Conservation (phyloP, 2,113 vertebrate species). For the Corythoichthys intestinalis region DNA sequence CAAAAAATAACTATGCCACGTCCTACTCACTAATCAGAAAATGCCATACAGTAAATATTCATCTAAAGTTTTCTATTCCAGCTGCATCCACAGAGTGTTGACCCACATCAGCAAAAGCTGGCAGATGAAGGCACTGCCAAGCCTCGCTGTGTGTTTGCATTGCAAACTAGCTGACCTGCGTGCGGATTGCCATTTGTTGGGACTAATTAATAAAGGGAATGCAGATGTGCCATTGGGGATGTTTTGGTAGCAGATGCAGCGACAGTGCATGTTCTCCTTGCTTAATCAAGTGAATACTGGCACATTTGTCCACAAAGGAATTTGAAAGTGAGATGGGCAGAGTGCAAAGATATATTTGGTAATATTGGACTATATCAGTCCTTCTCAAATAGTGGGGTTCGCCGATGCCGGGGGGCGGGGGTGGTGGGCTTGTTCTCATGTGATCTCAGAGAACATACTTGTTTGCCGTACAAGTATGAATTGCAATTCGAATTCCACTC, state of each 20-base stretch:
- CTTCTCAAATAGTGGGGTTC: too few relatives aligned
- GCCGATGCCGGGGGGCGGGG: too few relatives aligned
- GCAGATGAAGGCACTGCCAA: conserved; percentile 38
- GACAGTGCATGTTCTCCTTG: conserved; percentile 39
- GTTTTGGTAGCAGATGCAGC: conserved; percentile 44
- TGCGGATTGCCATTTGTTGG: conserved; percentile 66
- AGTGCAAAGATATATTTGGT: neutral
- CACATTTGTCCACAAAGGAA: conserved; percentile 40
- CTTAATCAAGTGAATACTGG: conserved; percentile 63
- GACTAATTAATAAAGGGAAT: conserved; percentile 72
- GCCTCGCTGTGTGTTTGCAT: conserved; percentile 59
- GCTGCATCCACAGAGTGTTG: conserved; percentile 50
- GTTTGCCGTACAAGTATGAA: too few relatives aligned
- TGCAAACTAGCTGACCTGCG: conserved; percentile 63
- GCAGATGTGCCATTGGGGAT: conserved; percentile 65
- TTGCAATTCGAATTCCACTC: too few relatives aligned
- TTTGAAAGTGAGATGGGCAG: conserved; percentile 22
- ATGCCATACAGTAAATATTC: conserved; percentile 34
- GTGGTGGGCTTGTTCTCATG: too few relatives aligned
- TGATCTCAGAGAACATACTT: too few relatives aligned
- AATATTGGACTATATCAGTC: too few relatives aligned
- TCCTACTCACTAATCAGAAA: conserved; percentile 19
- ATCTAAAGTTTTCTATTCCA: conserved; percentile 40
- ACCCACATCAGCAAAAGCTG: conserved; percentile 45
- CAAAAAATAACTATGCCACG: conserved; percentile 5